phyloP scores from a whole-genome alignment of 2,113 vertebrate species.

The Lamprologus speciosus region DNA sequence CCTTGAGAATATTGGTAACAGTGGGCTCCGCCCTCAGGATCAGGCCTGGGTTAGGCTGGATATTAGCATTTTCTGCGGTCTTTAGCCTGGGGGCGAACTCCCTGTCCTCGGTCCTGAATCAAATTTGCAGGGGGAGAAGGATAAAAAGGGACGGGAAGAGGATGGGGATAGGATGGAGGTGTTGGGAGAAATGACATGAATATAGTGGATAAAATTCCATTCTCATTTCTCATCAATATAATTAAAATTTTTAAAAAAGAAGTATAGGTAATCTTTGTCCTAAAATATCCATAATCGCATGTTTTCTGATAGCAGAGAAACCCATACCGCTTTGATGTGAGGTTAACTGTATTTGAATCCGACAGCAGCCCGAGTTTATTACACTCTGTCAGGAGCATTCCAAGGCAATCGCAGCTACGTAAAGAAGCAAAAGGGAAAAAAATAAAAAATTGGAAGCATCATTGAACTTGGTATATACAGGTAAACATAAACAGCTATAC shows the following conservation, averaged over 20 bases:
- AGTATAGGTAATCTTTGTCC: neutral
- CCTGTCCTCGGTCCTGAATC: conserved; percentile 78
- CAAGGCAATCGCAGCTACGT: conserved; percentile 88
- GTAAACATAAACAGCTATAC: neutral
- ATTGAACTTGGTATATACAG: neutral
- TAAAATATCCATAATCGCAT: neutral
- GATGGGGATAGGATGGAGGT: neutral
- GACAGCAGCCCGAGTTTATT: conserved; percentile 91
- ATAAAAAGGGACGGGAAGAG: neutral
- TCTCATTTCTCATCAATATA: neutral
- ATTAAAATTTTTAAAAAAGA: neutral
- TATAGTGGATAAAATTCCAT: neutral
- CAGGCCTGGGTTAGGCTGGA: conserved; percentile 93
- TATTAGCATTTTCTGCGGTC: conserved; percentile 90
- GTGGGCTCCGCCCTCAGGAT: conserved; percentile 94
- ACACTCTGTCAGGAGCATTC: conserved; percentile 89
- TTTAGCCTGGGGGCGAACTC: conserved; percentile 84
- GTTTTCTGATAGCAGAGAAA: neutral
- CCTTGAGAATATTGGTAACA: conserved; percentile 98
- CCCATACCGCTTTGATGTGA: conserved; percentile 83
- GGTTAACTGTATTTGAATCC: conserved; percentile 76
- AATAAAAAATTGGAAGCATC: neutral
- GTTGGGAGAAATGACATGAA: neutral
- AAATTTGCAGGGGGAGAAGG: conserved; percentile 12
- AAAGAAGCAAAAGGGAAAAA: neutral